phyloP scores from a whole-genome alignment of 2,113 vertebrate genomes.

The Anolis sagrei region DNA sequence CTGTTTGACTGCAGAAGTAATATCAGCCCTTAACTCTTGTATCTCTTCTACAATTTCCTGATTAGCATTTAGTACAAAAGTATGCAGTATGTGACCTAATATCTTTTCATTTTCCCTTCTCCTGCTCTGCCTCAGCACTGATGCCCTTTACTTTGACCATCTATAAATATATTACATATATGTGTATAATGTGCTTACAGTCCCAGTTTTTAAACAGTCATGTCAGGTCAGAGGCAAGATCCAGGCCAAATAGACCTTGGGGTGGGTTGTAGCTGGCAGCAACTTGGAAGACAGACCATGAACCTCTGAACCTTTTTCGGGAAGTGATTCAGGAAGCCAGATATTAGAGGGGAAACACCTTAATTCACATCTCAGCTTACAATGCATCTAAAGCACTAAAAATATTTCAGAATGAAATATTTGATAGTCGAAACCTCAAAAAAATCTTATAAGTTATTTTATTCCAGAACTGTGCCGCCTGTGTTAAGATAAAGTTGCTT shows the following conservation, averaged over 20 bases:
- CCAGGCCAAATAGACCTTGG: neutral
- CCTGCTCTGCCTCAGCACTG: neutral
- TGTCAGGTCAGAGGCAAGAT: neutral
- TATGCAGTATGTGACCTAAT: neutral
- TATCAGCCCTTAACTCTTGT: neutral
- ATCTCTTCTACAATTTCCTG: neutral
- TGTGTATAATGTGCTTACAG: neutral
- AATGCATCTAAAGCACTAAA: neutral
- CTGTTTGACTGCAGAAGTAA: neutral
- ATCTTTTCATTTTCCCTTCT: neutral
- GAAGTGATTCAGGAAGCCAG: neutral
- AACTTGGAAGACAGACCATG: neutral
- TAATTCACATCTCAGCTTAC: neutral
- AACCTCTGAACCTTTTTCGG: neutral
- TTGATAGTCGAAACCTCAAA: neutral
- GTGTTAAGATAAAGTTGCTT: neutral
- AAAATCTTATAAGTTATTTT: neutral
- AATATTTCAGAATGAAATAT: neutral
- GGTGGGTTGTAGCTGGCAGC: neutral
- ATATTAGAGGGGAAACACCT: neutral
- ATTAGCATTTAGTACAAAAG: neutral
- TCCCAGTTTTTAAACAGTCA: neutral
- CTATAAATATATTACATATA: neutral
- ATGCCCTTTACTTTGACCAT: neutral
- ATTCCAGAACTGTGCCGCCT: neutral